Percentiles rank a stretch among this genome's conserved stretches.
Evolutionary conservation across 2,113 vertebrate species (phyloP).

Genomic region (Eurypyga helias): DNA sequence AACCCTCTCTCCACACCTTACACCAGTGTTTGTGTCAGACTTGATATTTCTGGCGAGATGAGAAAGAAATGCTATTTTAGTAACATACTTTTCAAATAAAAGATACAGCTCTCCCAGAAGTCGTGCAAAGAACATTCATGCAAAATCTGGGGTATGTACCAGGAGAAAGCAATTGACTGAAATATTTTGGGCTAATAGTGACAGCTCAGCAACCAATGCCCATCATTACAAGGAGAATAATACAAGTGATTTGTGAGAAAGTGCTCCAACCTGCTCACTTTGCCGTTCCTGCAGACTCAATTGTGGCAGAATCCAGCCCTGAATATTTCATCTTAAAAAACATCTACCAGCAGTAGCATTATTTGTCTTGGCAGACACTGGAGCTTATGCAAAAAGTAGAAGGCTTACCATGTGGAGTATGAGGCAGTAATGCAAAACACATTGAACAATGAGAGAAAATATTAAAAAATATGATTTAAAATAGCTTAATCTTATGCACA

Average conservation of each 20-base stretch:
- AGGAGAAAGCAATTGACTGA: neutral
- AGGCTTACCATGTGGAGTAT: constrained; percentile 60
- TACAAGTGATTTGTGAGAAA: neutral
- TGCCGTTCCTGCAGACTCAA: neutral
- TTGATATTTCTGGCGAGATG: neutral
- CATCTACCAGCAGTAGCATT: neutral
- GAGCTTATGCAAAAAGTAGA: constrained; percentile 34
- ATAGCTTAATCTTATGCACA: neutral
- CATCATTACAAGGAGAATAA: neutral
- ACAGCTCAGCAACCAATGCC: neutral
- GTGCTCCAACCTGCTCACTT: neutral
- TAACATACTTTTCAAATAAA: neutral
- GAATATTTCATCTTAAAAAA: constrained; percentile 8
- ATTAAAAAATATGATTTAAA: neutral
- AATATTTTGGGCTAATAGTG: neutral
- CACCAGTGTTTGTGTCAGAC: neutral
- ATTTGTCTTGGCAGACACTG: neutral
- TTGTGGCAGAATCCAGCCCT: neutral
- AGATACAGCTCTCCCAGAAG: neutral
- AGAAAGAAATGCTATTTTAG: neutral
- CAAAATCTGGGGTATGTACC: neutral
- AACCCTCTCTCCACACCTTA: neutral
- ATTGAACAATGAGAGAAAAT: constrained; percentile 20
- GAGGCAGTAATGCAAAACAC: constrained; percentile 59
- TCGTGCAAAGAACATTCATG: neutral